Base-by-base conservation (phyloP, 2,113 vertebrate genomes). In the Stomatorhinus ivindoensis region DNA sequence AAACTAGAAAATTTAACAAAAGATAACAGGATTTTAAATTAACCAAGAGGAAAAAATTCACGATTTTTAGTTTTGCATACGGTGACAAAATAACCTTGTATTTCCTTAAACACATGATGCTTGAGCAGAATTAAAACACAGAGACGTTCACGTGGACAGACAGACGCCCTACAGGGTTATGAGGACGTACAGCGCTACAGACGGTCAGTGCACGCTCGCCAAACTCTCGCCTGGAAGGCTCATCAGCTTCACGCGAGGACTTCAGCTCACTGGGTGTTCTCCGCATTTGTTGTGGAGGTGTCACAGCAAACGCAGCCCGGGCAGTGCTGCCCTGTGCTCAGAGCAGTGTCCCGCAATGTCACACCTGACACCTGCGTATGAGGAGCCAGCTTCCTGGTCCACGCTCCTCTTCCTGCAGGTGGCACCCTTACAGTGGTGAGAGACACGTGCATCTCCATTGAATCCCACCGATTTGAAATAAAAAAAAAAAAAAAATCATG, bases 1-100 rank as follows among this genome's bases (percentile, higher is more conserved):
- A 93, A 93, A 91, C 93, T 94, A 94, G 90, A 94, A 91, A 86
- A 91, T 69, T 89, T 91, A 92, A 86, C 55, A 87, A 91, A 92
- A 92, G 93, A 94, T 92, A 94, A 92, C 89, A 94, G 94, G 94
- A 94, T 95, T 95, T 95, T 96, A 96, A 96, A 96, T 96, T 94
- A 96, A 96, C 92, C 95, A 92, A 91, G 92, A 92, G 88, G 88
- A 90, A 90, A 85, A 96, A 93, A 94, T 95, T 95, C 90, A 93
- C 93, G 94, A 94, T 92, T 91, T 53, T 88, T 91, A 91, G 89
- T 87, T 94, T 95, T 95, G 94, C 95, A 95, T 95, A 94, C 94
- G 93, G 93, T 93, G 93, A 95, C 93, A 91, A 83, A 89, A 91
- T 92, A 92, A 95, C 92, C 92, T 94, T 85, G 90, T 86, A 83